A percentile compares a stretch with the other conserved stretches of the same genome.
Evolutionary conservation across 2,113 vertebrate species (phyloP).

Genomic region (Anhinga rufa): DNA sequence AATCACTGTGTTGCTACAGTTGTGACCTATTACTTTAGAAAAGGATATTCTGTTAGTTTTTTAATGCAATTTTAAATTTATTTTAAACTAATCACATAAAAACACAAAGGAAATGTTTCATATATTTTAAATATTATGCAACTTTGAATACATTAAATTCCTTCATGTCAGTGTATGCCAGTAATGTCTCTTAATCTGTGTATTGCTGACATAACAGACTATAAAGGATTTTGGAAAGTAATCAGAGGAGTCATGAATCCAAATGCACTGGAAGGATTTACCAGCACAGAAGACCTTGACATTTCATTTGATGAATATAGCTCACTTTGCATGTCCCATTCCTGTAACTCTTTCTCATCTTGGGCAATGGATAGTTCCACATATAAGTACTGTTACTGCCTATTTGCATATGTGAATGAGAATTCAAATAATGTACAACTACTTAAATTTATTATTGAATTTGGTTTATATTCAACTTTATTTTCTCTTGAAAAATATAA

Average conservation of each 20-base stretch:
- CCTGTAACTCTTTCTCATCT: neutral
- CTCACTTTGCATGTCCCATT: neutral
- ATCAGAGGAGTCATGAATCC: constrained; percentile 32
- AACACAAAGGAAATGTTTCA: neutral
- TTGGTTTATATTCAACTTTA: neutral
- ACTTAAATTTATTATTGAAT: neutral
- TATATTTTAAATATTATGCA: neutral
- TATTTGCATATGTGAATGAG: neutral
- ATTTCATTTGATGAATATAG: neutral
- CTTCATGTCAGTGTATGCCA: constrained; percentile 1
- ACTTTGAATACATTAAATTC: neutral
- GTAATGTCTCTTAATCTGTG: constrained; percentile 32
- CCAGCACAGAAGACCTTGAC: neutral
- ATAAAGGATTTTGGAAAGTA: constrained; percentile 48
- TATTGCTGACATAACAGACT: constrained; percentile 49
- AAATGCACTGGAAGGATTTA: constrained; percentile 46
- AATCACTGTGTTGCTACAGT: neutral
- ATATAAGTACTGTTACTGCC: neutral
- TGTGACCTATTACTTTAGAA: neutral
- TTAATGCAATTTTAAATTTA: neutral
- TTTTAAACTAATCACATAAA: neutral
- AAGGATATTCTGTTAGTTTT: neutral
- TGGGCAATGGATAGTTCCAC: neutral
- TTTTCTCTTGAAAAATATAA: neutral
- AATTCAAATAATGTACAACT: neutral